Evolutionary conservation across 2,888 invertebrate genomes (phyloP), one percentile per base, ranked within the genome.

Genomic region (Hydropsyche betteni): DNA sequence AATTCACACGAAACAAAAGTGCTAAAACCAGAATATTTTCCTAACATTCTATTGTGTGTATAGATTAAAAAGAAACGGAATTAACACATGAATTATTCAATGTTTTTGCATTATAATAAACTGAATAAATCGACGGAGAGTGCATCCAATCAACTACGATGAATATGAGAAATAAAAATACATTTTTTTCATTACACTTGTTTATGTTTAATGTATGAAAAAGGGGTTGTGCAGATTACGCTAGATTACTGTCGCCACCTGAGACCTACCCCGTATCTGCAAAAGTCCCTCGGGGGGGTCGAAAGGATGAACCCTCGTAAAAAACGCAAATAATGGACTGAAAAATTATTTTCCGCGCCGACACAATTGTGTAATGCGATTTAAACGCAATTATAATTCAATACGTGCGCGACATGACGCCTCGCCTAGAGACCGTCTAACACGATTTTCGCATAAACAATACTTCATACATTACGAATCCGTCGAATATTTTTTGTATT

Each of bases 181-280:
- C 16, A 61, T 61, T 61, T 51, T n/a, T 51, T 51, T n/a, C 10
- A 51, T n/a, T n/a, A n/a, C 8, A 6, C 55, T 55, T 55, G 58
- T 72, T 72, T 72, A 58, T 72, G 44, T 44, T 72, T 52, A 72
- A 50, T 72, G 44, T 44, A 70, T 70, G 52, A 72, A 72, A 70
- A 72, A 72, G 72, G 72, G 72, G 61, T 58, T 36, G 72, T 5
- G 55, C 8, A 58, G 61, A 72, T 72, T 72, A 72, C 58, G 52
- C 72, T 58, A 61, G 72, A 72, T 72, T 72, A 72, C 72, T 44
- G 58, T 72, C 52, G 75, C 71, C 75, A 75, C 75, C 75, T 75
- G 75, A 75, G 75, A 68, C 75, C 70, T 16, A 33, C 50, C n/a
- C 10, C 38, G 71, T 44, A 44, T 44, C 44, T 8, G 44, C 44